Evolutionary conservation across 2,888 invertebrate genomes (phyloP).

Genomic region (Chrysolina haemoptera): DNA sequence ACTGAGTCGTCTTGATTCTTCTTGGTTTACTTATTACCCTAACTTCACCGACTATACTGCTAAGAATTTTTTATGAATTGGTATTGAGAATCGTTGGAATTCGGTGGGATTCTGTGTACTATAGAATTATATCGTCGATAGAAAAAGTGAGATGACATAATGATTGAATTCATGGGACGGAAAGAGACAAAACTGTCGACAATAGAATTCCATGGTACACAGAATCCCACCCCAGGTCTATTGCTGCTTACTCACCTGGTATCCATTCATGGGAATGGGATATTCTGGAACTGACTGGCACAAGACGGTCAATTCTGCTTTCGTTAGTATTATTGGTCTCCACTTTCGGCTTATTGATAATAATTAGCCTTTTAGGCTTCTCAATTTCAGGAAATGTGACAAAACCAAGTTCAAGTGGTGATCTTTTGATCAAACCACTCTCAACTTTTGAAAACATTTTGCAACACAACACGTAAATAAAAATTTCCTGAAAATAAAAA

Average conservation of each 20-base stretch:
- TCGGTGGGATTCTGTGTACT: too few species aligned
- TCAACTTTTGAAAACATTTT: slow-evolving; percentile 32
- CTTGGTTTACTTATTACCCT: too few species aligned
- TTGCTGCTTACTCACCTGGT: slow-evolving; percentile 38
- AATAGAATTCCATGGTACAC: too few species aligned
- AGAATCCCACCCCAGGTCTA: too few species aligned
- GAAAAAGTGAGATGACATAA: too few species aligned
- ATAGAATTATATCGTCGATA: too few species aligned
- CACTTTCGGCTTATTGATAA: slow-evolving; percentile 35
- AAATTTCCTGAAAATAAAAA: slow-evolving; percentile 34
- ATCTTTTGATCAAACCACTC: slow-evolving; percentile 40
- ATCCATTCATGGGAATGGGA: slow-evolving; percentile 42
- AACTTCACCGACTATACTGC: too few species aligned
- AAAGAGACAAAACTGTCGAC: too few species aligned
- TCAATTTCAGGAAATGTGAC: slow-evolving; percentile 46
- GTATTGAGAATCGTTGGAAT: too few species aligned
- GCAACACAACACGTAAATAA: slow-evolving; percentile 30
- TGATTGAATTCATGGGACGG: too few species aligned
- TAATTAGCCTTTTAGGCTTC: slow-evolving; percentile 28
- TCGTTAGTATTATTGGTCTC: slow-evolving; percentile 24
- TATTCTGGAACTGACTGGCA: slow-evolving; percentile 28
- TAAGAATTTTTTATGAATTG: too few species aligned
- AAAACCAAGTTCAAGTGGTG: slow-evolving; percentile 47
- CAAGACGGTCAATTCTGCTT: background rate
- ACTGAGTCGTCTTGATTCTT: too few species aligned